Evolutionary conservation across 2,888 invertebrate genomes (phyloP).

Genomic region (Pseudoips prasinana): DNA sequence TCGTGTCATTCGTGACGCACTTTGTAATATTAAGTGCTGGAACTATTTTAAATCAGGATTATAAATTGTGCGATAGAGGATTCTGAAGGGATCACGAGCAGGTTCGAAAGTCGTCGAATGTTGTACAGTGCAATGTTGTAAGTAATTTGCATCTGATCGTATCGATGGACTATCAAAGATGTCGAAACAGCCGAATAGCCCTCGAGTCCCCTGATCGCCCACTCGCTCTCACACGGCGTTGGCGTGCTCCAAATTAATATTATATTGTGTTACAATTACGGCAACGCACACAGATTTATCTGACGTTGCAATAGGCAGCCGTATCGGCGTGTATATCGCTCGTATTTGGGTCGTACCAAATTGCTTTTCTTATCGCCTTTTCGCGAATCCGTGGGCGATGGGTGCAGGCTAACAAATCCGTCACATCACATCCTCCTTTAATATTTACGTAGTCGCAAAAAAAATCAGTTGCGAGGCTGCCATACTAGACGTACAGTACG

Average conservation of each 20-base stretch:
- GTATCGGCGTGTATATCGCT: slow-evolving; percentile 42
- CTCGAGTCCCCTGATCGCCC: slow-evolving; percentile 39
- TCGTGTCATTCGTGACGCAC: slow-evolving; percentile 8
- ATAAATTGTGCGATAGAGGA: slow-evolving; percentile 23
- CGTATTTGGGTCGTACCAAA: slow-evolving; percentile 54
- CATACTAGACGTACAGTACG: slow-evolving; percentile 15
- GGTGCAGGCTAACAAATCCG: slow-evolving; percentile 24
- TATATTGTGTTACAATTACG: slow-evolving; percentile 61
- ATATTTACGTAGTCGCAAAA: slow-evolving; percentile 11
- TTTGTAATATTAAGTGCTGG: slow-evolving; percentile 16
- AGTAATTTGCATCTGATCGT: slow-evolving; percentile 33
- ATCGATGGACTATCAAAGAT: slow-evolving; percentile 38
- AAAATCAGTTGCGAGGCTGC: slow-evolving; percentile 4
- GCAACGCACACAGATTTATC: slow-evolving; percentile 48
- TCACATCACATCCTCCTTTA: slow-evolving; percentile 21
- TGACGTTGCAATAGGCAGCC: slow-evolving; percentile 41
- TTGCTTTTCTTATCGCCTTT: slow-evolving; percentile 49
- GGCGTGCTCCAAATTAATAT: slow-evolving; percentile 62
- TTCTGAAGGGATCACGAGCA: slow-evolving; percentile 20
- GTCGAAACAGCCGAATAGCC: slow-evolving; percentile 40
- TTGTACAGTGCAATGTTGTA: too few relatives aligned
- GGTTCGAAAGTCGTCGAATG: slow-evolving; percentile 19
- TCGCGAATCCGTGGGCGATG: slow-evolving; percentile 44
- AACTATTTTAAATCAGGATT: slow-evolving; percentile 16
- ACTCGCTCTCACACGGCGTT: slow-evolving; percentile 46